Evolutionary conservation across 2,113 vertebrate genomes (phyloP), one percentile per base, ranked within the genome.

Genomic region (Acinonyx jubatus): DNA sequence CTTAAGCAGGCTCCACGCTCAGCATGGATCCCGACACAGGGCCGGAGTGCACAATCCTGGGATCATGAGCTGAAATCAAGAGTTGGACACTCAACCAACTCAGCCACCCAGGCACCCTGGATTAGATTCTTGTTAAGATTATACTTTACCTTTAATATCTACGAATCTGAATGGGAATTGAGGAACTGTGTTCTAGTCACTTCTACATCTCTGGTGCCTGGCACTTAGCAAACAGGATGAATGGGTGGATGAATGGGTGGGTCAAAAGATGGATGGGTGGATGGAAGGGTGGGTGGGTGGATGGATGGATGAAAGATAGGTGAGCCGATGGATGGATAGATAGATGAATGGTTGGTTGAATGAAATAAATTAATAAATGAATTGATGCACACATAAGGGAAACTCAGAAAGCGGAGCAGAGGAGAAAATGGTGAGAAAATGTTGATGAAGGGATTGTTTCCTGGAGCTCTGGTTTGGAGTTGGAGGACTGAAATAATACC

Each of bases 261-360:
- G 7, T 23, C 3, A 61, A 5, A 61, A 61, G 57, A 7, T 45
- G 25, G 41, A 61, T 45, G 18, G 29, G 4, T 66, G 57, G 10
- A 3, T 45, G 12, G 27, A 1, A 48, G 23, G 57, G 1, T 41
- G 21, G 52, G 1, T 29, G 4, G 1, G 8, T 38, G 18, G n/a
- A 2, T 7, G 29, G 65, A 18, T 88, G 66, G 18, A 10, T n/a
- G 13, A 36, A 31, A 25, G 38, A 5, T n/a, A 23, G 18, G n/a
- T 11, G 3, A 12, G 3, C 5, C 15, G 19, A 3, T 38, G 33
- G 21, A 3, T 85, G 16, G 38, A 48, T 18, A 25, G 19, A 21
- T 69, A 5, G 25, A 14, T 57, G 68, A 25, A 38, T 50, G 38
- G 15, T 41, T 85, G 41, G 13, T 1, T 57, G 68, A 27, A 52